Conservation (phyloP, 2,113 vertebrate species). For the Brachirus orientalis region DNA sequence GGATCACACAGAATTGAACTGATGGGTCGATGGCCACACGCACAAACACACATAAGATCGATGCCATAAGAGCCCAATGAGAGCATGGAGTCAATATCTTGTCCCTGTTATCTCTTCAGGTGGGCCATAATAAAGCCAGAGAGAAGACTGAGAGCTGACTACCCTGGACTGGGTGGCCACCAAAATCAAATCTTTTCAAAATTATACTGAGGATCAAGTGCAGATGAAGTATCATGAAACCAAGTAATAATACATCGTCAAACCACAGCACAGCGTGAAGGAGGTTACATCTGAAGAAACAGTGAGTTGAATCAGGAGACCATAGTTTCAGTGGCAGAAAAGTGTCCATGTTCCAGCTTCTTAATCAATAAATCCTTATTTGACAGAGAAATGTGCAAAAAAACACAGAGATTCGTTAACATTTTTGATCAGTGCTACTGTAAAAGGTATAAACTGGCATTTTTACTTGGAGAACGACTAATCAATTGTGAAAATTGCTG, state of each 20-base stretch:
- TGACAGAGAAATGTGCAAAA: too few species aligned
- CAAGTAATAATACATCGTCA: constrained; percentile 56
- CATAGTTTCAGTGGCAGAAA: background rate
- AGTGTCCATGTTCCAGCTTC: background rate
- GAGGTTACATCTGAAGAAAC: background rate
- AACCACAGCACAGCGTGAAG: constrained; percentile 6
- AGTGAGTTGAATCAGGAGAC: background rate
- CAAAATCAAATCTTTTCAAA: constrained; percentile 54
- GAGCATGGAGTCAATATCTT: constrained; percentile 68
- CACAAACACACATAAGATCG: constrained; percentile 46
- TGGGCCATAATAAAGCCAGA: constrained; percentile 63
- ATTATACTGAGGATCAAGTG: constrained; percentile 47
- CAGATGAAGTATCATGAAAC: constrained; percentile 62
- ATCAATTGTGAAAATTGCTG: too few species aligned
- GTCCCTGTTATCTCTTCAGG: constrained; percentile 73
- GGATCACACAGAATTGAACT: constrained; percentile 38
- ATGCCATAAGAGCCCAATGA: constrained; percentile 59
- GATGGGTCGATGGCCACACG: constrained; percentile 59
- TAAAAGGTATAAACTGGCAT: too few species aligned
- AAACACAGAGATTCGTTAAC: too few species aligned
- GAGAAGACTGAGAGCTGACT: constrained; percentile 47
- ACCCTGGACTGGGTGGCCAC: constrained; percentile 17
- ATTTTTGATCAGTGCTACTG: too few species aligned
- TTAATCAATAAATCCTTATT: too few species aligned
- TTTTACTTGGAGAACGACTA: too few species aligned